These are phyloP conservation scores for Lepidurus arcticus DNA, from an alignment of 1,140 invertebrate genomes.

Conservation along the genomic window DNA sequence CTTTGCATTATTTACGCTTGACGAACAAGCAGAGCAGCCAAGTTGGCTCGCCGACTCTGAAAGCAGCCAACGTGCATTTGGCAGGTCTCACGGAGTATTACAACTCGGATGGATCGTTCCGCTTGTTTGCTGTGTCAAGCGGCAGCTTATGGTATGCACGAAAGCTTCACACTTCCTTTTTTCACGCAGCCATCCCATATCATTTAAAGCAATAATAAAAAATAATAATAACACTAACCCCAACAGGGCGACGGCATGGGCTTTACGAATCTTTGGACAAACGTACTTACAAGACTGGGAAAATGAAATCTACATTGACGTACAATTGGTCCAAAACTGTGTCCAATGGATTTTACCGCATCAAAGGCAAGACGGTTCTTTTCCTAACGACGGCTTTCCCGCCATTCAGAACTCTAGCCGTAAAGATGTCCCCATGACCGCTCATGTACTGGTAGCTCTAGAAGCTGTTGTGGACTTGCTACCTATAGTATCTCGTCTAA, in stretches of 20 bases:
- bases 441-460: slow-evolving; percentile 51
- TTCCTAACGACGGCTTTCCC: slow-evolving; percentile 43
- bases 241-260: slow-evolving; percentile 49
- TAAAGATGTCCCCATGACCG: slow-evolving; percentile 46
- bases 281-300: slow-evolving; percentile 51
- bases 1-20: slow-evolving; percentile 53
- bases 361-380: slow-evolving; percentile 47
- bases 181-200: background rate
- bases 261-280: slow-evolving; percentile 45
- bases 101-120: slow-evolving; percentile 45
- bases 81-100: slow-evolving; percentile 46
- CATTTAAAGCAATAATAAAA: background rate
- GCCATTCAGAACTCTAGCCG: slow-evolving; percentile 8
- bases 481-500: slow-evolving; percentile 40
- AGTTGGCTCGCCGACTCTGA: slow-evolving; percentile 42
- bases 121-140: slow-evolving; percentile 47
- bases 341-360: slow-evolving; percentile 46
- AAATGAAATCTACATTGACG: slow-evolving; percentile 48
- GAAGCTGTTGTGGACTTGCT: slow-evolving; percentile 43
- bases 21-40: slow-evolving; percentile 51
- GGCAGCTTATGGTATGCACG: slow-evolving; percentile 46
- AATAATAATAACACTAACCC: background rate
- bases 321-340: slow-evolving; percentile 42
- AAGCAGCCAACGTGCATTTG: slow-evolving; percentile 48
- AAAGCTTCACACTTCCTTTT: background rate